Conservation (phyloP, 2,888 invertebrate genomes). For the Chymomyza fuscimana region DNA sequence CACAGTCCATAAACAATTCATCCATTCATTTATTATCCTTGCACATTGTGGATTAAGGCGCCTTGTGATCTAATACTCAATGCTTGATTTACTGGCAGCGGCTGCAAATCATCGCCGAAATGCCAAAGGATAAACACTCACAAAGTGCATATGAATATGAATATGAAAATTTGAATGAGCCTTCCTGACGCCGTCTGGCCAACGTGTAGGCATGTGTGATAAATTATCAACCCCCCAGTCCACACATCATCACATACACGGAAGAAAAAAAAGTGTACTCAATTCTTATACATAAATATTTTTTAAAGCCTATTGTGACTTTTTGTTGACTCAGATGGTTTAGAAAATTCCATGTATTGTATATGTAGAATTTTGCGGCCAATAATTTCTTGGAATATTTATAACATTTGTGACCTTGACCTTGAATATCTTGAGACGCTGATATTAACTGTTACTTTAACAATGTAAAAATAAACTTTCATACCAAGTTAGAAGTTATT, state of each 20-base stretch:
- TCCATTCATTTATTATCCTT: constrained; percentile 72
- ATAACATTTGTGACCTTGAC: too few relatives aligned
- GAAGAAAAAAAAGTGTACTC: constrained; percentile 29
- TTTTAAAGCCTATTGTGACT: too few relatives aligned
- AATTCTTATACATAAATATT: constrained; percentile 18
- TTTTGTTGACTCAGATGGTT: too few relatives aligned
- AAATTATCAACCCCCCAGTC: constrained; percentile 61
- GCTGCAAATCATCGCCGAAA: constrained; percentile 76
- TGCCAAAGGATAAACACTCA: constrained; percentile 48
- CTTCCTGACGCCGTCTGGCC: constrained; percentile 30
- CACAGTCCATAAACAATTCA: constrained; percentile 70
- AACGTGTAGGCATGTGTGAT: constrained; percentile 77
- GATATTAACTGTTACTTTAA: too few relatives aligned
- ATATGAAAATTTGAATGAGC: constrained; percentile 26
- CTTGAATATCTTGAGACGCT: too few relatives aligned
- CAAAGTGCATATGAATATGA: constrained; percentile 59
- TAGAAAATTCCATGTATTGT: too few relatives aligned
- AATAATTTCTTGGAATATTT: too few relatives aligned
- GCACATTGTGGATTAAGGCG: constrained; percentile 55
- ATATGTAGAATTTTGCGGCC: too few relatives aligned
- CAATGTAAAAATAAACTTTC: too few relatives aligned
- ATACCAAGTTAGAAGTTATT: too few relatives aligned
- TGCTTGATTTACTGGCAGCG: constrained; percentile 77
- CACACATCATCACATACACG: not conserved
- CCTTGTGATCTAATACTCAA: constrained; percentile 69